Evolutionary conservation across 2,888 invertebrate genomes (phyloP).

Genomic region (Subacronicta megacephala): DNA sequence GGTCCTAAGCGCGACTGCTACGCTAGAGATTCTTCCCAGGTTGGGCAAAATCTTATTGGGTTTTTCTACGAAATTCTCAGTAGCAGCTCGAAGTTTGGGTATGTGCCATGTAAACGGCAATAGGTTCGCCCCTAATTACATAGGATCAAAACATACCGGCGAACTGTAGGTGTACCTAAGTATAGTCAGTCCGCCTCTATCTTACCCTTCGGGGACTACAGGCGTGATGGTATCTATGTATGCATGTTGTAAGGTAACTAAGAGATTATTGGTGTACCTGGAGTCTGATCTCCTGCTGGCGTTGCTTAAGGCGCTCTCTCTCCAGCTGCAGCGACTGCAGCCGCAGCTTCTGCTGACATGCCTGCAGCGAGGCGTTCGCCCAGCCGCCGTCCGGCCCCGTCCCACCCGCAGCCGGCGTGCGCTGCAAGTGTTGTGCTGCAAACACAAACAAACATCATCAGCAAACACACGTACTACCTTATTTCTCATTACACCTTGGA

Average conservation of each 20-base stretch:
- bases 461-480: slow-evolving; percentile 4
- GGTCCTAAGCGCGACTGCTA: too few relatives aligned
- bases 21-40: too few relatives aligned
- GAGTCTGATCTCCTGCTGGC: slow-evolving; percentile 96
- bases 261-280: slow-evolving; percentile 89
- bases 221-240: too few relatives aligned
- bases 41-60: too few relatives aligned
- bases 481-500: slow-evolving; percentile 9
- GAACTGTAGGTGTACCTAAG: too few relatives aligned
- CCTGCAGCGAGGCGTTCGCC: slow-evolving; percentile 90
- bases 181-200: too few relatives aligned
- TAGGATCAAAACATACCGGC: too few relatives aligned
- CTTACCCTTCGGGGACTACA: too few relatives aligned
- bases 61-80: too few relatives aligned
- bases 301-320: slow-evolving; percentile 95
- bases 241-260: not conserved
- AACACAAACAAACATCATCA: slow-evolving; percentile 53
- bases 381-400: slow-evolving; percentile 90
- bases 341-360: slow-evolving; percentile 93
- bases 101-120: too few relatives aligned
- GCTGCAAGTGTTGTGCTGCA: slow-evolving; percentile 90
- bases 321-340: slow-evolving; percentile 96
- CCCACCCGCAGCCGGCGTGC: slow-evolving; percentile 88
- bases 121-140: too few relatives aligned
- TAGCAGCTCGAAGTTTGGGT: too few relatives aligned